phyloP scores from a whole-genome alignment of 2,888 invertebrate species.

The Theodoxus fluviatilis region DNA sequence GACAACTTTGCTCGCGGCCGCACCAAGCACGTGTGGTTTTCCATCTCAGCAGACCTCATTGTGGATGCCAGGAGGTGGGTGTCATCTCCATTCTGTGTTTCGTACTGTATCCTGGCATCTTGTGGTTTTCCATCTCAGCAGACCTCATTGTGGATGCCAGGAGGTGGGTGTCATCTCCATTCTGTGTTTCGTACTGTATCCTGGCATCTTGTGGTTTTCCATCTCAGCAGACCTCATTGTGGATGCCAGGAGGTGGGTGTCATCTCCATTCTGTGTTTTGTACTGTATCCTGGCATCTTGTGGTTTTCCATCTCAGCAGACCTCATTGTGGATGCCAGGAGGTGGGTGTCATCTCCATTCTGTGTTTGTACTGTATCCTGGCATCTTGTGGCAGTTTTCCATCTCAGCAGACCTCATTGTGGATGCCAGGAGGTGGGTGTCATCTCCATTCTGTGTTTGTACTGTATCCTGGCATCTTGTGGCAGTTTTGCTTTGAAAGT shows the following conservation, averaged over 20 bases:
- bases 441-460: neutral
- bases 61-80: slow-evolving; percentile 59
- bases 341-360: slow-evolving; percentile 38
- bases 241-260: slow-evolving; percentile 56
- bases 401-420: slow-evolving; percentile 62
- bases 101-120: no score
- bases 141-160: slow-evolving; percentile 62
- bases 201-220: slow-evolving; percentile 64
- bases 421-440: slow-evolving; percentile 56
- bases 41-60: slow-evolving; percentile 61
- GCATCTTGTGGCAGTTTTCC: no score
- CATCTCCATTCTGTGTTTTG: neutral
- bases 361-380: neutral
- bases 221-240: slow-evolving; percentile 62
- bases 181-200: neutral
- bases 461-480: no score
- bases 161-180: slow-evolving; percentile 40
- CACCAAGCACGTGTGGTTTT: slow-evolving; percentile 62
- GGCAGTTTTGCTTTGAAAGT: no score
- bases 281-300: no score
- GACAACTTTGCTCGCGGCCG: slow-evolving; percentile 61
- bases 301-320: slow-evolving; percentile 64
- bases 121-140: slow-evolving; percentile 63
- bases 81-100: neutral
- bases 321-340: slow-evolving; percentile 60